These are phyloP conservation scores for Chlorops oryzae DNA, from an alignment of 1,140 invertebrate species.

Conservation along the genomic window DNA sequence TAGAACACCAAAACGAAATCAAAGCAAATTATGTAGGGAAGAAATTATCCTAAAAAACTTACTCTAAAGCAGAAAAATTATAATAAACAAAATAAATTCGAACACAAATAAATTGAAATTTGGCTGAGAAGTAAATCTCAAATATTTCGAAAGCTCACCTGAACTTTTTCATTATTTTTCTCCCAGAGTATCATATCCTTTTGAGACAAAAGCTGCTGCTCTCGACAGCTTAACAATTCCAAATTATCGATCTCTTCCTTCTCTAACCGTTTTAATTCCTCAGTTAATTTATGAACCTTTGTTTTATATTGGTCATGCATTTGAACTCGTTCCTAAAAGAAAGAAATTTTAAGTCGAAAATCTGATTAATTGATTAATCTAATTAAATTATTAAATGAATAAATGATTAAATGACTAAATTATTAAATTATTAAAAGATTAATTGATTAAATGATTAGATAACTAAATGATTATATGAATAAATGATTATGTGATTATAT, in stretches of 20 bases:
- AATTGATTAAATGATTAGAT: too few relatives aligned
- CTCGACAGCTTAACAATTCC: slow-evolving; percentile 35
- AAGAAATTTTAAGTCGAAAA: slow-evolving; percentile 13
- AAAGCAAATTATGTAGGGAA: slow-evolving; percentile 25
- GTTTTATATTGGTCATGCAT: slow-evolving; percentile 46
- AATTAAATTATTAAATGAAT: too few relatives aligned
- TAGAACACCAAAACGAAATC: slow-evolving; percentile 39
- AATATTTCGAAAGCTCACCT: slow-evolving; percentile 24
- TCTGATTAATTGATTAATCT: neutral
- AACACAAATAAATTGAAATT: neutral
- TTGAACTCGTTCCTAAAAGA: slow-evolving; percentile 41
- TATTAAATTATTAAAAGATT: too few relatives aligned
- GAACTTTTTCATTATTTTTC: slow-evolving; percentile 46
- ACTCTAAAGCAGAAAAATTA: neutral
- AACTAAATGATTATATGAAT: too few relatives aligned
- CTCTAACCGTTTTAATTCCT: slow-evolving; percentile 47
- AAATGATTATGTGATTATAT: too few relatives aligned
- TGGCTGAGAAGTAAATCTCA: neutral
- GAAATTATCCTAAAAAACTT: too few relatives aligned
- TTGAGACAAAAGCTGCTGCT: slow-evolving; percentile 35
- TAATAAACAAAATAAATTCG: neutral
- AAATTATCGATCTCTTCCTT: slow-evolving; percentile 46
- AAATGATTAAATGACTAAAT: too few relatives aligned
- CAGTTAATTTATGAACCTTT: slow-evolving; percentile 39
- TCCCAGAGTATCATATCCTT: slow-evolving; percentile 49